A percentile compares a stretch with the other conserved stretches of the same genome.
Evolutionary conservation across 2,797 vertebrate genomes (phyloP).

Genomic region (Acropternis orthonyx): DNA sequence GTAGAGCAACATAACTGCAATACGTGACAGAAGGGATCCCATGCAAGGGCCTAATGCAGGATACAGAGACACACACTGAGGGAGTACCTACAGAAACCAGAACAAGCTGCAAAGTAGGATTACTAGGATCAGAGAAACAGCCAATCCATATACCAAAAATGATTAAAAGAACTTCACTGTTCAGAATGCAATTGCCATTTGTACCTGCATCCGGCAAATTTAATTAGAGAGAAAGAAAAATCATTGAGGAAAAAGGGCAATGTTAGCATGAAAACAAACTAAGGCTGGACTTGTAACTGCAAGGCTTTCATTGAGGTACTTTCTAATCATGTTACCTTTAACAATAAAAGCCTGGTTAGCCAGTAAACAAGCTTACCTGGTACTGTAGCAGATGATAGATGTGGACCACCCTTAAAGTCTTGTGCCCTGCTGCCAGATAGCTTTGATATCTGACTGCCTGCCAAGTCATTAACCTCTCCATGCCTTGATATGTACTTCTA

Average conservation of each 20-base stretch:
- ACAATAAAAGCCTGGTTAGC: background rate
- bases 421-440: background rate
- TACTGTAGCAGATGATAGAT: background rate
- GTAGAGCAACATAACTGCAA: background rate
- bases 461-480: background rate
- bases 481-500: background rate
- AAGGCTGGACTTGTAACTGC: background rate
- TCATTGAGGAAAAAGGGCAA: background rate
- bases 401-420: background rate
- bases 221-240: background rate
- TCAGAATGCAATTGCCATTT: background rate
- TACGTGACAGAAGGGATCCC: background rate
- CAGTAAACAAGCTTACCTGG: background rate
- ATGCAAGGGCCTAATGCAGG: background rate
- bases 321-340: background rate
- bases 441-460: background rate
- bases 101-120: background rate
- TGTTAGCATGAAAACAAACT: background rate
- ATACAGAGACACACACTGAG: fast-evolving
- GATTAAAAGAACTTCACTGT: background rate
- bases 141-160: background rate
- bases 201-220: background rate
- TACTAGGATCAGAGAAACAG: background rate
- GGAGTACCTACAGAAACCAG: background rate
- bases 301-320: background rate